Percentiles rank a stretch among this genome's conserved stretches.
Evolutionary conservation across 1,140 invertebrate species (phyloP).

Genomic region (Stratiolaelaps scimitus): DNA sequence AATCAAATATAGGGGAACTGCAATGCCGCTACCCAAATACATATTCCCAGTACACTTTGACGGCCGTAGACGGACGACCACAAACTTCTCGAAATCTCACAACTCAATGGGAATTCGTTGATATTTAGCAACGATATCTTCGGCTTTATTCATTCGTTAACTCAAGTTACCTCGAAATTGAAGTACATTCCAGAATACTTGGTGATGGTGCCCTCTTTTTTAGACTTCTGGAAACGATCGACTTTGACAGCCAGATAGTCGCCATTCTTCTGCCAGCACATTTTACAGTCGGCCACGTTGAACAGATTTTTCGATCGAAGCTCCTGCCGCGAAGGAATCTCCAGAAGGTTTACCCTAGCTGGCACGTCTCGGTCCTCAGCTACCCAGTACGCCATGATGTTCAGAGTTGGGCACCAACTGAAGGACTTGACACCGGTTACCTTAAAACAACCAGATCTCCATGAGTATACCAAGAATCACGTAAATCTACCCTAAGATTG

Average conservation of each 20-base stretch:
- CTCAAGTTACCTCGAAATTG: slow-evolving; percentile 98
- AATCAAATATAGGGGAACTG: too few species aligned
- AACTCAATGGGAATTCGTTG: too few species aligned
- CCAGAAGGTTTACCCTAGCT: slow-evolving; percentile 45
- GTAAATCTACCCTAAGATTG: neutral
- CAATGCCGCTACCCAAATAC: too few species aligned
- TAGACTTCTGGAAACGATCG: slow-evolving; percentile 84
- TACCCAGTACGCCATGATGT: slow-evolving; percentile 95
- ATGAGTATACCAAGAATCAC: neutral
- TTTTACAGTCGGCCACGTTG: slow-evolving; percentile 93
- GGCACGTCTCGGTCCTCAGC: slow-evolving; percentile 78
- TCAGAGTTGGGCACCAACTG: slow-evolving; percentile 93
- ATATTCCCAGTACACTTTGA: too few species aligned
- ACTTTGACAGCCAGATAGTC: slow-evolving; percentile 97
- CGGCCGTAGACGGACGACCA: too few species aligned
- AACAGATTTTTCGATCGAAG: slow-evolving; percentile 93
- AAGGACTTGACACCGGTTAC: slow-evolving; percentile 56
- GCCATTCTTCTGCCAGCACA: slow-evolving; percentile 97
- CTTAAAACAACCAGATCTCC: slow-evolving; percentile 13
- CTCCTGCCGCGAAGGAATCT: slow-evolving; percentile 59
- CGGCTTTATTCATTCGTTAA: too few species aligned
- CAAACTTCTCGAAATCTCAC: too few species aligned
- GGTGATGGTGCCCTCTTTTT: slow-evolving; percentile 66
- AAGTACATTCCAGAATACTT: slow-evolving; percentile 95
- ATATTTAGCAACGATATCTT: too few species aligned